Evolutionary conservation across 1,140 invertebrate genomes (phyloP), one percentile per base, ranked within the genome.

Genomic region (Papilio helenus): DNA sequence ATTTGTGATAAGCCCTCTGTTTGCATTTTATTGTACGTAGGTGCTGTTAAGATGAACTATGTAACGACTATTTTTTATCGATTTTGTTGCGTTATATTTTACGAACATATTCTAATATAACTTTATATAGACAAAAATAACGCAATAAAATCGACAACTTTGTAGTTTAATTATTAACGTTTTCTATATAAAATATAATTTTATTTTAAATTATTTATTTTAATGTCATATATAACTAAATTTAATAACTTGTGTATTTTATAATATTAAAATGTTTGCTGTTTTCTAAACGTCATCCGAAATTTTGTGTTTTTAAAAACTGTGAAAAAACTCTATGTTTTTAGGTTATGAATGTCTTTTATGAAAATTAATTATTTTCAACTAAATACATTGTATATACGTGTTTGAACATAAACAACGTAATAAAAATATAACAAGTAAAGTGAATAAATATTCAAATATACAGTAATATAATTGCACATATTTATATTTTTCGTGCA

Each of bases 21-120:
- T 18, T 23, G 20, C 20, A 16, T 44, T 74, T 44, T 29, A 49
- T 49, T 44, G 20, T 72, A 44, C 34, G 4, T 74, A 49, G 72
- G 72, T 74, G 72, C 72, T 74, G 12, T 26, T 46, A 46, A 1
- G 44, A 18, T 65, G 58, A 61, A 68, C 61, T 29, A 68, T 29
- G 26, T 68, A 68, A 61, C 14, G 3, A 29, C 8, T 65, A 16
- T 14, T 29, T 29, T 14, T 29, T 29, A 20, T 34, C 61, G 12
- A 68, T 68, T 18, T 68, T 68, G 5, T 65, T 65, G 61, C 14
- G 26, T 68, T 29, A 26, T 61, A 61, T 61, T 61, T 34, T 12
- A 61, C 55, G 20, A 61, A 61, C 29, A 14, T 26, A 61, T 39
- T 39, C n/a, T 39, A 34, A 34, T 4, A 2, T 2, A 34, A 34